These are phyloP conservation scores for Drosophila percnosoma DNA, from an alignment of 2,888 invertebrate genomes.

Conservation along the genomic window DNA sequence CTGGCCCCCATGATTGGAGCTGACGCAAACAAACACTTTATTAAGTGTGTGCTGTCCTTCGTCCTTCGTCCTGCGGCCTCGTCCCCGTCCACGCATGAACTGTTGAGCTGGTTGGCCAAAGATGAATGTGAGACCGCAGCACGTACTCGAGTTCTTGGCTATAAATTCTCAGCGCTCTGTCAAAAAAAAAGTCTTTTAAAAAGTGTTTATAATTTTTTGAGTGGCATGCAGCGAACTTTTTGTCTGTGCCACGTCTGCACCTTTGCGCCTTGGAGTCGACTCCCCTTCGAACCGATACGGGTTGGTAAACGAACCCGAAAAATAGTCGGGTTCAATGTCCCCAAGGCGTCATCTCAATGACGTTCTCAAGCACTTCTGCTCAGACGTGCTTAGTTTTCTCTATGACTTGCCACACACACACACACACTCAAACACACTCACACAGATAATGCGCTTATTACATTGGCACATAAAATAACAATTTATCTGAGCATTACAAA, in stretches of 20 bases:
- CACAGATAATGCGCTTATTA: conserved; percentile 76
- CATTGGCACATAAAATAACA: conserved; percentile 81
- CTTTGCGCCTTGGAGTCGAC: conserved; percentile 59
- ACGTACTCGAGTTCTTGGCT: conserved; percentile 63
- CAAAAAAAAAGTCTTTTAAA: conserved; percentile 70
- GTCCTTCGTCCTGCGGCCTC: conserved; percentile 15
- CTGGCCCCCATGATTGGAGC: conserved; percentile 29
- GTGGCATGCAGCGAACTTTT: conserved; percentile 41
- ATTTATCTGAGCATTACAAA: conserved; percentile 79
- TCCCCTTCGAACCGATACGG: conserved; percentile 1
- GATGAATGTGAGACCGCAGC: conserved; percentile 76
- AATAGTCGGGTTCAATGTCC: conserved; percentile 68
- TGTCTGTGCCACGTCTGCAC: conserved; percentile 72
- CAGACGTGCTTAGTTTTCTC: conserved; percentile 76
- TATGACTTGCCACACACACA: conserved; percentile 59
- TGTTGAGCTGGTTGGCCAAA: conserved; percentile 23
- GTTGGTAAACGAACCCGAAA: conserved; percentile 3
- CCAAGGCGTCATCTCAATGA: conserved; percentile 75
- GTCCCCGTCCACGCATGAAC: conserved; percentile 38
- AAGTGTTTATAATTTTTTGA: conserved; percentile 77
- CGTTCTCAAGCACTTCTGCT: conserved; percentile 38
- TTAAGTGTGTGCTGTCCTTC: conserved; percentile 52
- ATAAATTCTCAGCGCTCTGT: conserved; percentile 70
- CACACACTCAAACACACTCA: conserved; percentile 4
- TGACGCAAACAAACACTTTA: conserved; percentile 64